Conservation (phyloP, 2,113 vertebrate genomes). For the Mystacornis crossleyi region DNA sequence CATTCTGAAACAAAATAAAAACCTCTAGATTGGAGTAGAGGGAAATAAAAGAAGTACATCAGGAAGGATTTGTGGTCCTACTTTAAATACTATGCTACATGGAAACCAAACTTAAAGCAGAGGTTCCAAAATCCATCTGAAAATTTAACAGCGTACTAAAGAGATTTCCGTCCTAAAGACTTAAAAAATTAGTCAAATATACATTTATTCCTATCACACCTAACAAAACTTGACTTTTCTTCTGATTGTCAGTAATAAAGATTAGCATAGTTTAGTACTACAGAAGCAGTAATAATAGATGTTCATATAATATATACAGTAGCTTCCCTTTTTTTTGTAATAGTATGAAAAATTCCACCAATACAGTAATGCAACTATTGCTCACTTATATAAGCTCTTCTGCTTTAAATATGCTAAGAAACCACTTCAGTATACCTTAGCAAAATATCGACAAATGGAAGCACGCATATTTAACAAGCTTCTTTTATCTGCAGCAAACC, state of each 20-base stretch:
- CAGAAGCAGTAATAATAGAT: not conserved
- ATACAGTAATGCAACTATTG: not conserved
- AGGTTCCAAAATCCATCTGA: not conserved
- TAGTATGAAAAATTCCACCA: not conserved
- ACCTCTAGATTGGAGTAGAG: not conserved
- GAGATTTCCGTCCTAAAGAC: not conserved
- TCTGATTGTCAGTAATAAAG: not conserved
- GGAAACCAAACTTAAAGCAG: not conserved
- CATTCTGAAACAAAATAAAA: not conserved
- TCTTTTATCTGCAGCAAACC: not conserved
- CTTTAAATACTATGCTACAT: not conserved
- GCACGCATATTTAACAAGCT: accelerated
- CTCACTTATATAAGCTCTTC: not conserved
- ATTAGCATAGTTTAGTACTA: not conserved
- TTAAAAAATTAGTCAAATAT: not conserved
- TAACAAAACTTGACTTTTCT: not conserved
- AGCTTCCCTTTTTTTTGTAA: not conserved
- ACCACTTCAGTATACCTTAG: not conserved
- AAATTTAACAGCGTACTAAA: not conserved
- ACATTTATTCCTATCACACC: not conserved
- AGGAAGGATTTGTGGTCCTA: not conserved
- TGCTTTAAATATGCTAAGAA: not conserved
- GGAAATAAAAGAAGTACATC: not conserved
- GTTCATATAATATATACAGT: not conserved
- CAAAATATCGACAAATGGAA: not conserved